Evolutionary conservation across 2,888 invertebrate species (phyloP), one percentile per base, ranked within the genome.

Genomic region (Acronicta alni): DNA sequence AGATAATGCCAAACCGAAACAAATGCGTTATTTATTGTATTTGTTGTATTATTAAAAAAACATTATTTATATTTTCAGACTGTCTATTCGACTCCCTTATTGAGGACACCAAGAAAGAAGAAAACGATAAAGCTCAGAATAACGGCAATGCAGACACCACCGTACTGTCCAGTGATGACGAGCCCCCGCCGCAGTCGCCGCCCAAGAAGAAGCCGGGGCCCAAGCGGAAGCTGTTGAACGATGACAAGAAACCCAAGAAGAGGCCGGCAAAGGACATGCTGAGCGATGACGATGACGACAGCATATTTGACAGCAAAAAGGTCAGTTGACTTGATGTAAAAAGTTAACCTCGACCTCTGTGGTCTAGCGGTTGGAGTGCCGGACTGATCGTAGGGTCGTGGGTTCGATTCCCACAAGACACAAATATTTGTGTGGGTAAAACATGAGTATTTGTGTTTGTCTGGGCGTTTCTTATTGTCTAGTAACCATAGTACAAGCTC

Each of bases 21-120:
- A n/a, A n/a, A n/a, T n/a, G n/a, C n/a, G n/a, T n/a, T n/a, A n/a
- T n/a, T n/a, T n/a, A n/a, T n/a, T n/a, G n/a, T n/a, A n/a, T n/a
- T n/a, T n/a, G n/a, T n/a, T n/a, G n/a, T n/a, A n/a, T n/a, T n/a
- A n/a, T n/a, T n/a, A n/a, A n/a, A n/a, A n/a, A n/a, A 26, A 9
- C 3, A 26, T 6, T 17, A 9, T 26, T 17, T 0, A 38, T 20
- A 0, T 18, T 83, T 82, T 3, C 87, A 94, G 94, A 94, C 52
- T 94, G 92, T 67, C 84, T 94, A 14, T 94, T 94, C 80, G 94
- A 94, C 75, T 94, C 94, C 0, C 77, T 94, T 54, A 94, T 94
- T 63, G 94, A 94, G 67, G 94, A 93, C 44, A 85, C 92, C 0
- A 92, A 91, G 69, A 93, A 90, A 15, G 91, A 92, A 26, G 84